These are phyloP conservation scores for Noturus placidus DNA, from an alignment of 2,113 vertebrate species.

Conservation along the genomic window DNA sequence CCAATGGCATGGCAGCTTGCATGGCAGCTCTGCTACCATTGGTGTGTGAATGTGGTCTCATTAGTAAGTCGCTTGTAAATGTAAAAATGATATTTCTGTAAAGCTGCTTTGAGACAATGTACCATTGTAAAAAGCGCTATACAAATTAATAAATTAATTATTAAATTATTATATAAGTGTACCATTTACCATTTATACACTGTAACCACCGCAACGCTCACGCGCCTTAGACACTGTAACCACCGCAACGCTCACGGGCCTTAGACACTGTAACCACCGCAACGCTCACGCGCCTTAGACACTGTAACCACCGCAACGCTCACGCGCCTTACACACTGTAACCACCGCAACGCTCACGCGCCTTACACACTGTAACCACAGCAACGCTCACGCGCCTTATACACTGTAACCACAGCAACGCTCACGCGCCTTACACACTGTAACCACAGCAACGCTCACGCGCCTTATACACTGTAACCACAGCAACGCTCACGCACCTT, in stretches of 20 bases:
- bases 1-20: no score
- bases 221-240: neutral
- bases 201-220: neutral
- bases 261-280: neutral
- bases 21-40: no score
- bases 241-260: neutral
- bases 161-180: no score
- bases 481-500: neutral
- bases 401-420: neutral
- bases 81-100: no score
- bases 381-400: neutral
- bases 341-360: neutral
- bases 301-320: neutral
- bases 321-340: neutral
- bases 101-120: no score
- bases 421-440: neutral
- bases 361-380: neutral
- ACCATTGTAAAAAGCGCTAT: no score
- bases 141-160: no score
- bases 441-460: neutral
- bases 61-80: no score
- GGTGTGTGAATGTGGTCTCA: no score
- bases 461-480: neutral
- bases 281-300: neutral
- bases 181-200: no score